Evolutionary conservation across 2,113 vertebrate genomes (phyloP).

Genomic region (Prinia subflava): DNA sequence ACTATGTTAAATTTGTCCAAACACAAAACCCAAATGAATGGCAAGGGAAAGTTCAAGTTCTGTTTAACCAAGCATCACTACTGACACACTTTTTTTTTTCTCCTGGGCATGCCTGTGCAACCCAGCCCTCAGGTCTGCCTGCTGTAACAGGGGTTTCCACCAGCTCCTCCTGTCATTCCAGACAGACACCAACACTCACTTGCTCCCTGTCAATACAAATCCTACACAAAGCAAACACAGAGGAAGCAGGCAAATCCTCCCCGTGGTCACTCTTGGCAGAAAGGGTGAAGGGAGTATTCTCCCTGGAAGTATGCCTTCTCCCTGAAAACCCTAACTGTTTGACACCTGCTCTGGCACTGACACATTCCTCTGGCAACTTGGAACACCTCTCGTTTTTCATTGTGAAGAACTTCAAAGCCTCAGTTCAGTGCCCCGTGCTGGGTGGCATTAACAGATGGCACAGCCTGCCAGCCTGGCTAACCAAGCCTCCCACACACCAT

Average conservation of each 20-base stretch:
- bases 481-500: not conserved
- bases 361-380: not conserved
- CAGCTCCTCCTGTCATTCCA: not conserved
- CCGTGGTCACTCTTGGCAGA: not conserved
- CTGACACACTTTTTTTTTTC: not conserved
- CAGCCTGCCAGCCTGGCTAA: not conserved
- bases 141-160: not conserved
- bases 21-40: not conserved
- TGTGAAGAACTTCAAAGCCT: not conserved
- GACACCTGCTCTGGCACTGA: not conserved
- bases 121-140: not conserved
- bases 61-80: not conserved
- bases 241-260: not conserved
- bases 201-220: not conserved
- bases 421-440: not conserved
- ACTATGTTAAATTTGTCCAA: not conserved
- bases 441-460: not conserved
- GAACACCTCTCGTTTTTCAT: not conserved
- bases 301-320: not conserved
- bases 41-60: not conserved
- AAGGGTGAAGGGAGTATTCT: not conserved
- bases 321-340: not conserved
- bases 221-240: not conserved
- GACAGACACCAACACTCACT: not conserved
- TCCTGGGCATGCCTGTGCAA: not conserved